phyloP scores from a whole-genome alignment of 2,113 vertebrate species.

The Lycaon pictus region DNA sequence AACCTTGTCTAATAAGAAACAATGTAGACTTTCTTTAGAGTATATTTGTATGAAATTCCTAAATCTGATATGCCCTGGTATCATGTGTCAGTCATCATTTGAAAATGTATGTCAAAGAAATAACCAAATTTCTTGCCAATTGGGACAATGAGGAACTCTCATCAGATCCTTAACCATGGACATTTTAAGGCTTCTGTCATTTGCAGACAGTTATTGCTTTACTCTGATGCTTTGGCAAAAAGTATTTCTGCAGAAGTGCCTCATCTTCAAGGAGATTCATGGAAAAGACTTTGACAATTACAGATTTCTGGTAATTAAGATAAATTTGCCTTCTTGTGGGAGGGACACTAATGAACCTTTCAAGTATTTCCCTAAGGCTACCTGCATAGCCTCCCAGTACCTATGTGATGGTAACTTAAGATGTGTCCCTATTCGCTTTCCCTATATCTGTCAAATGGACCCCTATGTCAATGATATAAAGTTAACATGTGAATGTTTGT shows the following conservation, averaged over 20 bases:
- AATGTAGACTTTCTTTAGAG: not conserved
- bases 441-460: not conserved
- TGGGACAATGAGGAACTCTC: no score
- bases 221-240: not conserved
- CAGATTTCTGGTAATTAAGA: not conserved
- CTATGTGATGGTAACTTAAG: not conserved
- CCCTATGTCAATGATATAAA: not conserved
- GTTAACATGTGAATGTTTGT: not conserved
- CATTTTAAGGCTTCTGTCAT: not conserved
- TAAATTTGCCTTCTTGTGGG: not conserved
- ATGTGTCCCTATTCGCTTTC: not conserved
- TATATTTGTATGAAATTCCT: not conserved
- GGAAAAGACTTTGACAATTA: not conserved
- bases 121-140: not conserved
- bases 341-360: not conserved
- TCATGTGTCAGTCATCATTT: not conserved
- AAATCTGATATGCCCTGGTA: not conserved
- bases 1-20: not conserved
- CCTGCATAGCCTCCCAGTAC: not conserved
- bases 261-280: not conserved
- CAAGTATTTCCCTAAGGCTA: not conserved
- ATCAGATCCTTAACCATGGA: not conserved
- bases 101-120: not conserved
- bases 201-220: not conserved
- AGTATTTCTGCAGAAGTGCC: not conserved